These are phyloP conservation scores for Napeogenes sylphis DNA, from an alignment of 2,888 invertebrate species.

Conservation along the genomic window DNA sequence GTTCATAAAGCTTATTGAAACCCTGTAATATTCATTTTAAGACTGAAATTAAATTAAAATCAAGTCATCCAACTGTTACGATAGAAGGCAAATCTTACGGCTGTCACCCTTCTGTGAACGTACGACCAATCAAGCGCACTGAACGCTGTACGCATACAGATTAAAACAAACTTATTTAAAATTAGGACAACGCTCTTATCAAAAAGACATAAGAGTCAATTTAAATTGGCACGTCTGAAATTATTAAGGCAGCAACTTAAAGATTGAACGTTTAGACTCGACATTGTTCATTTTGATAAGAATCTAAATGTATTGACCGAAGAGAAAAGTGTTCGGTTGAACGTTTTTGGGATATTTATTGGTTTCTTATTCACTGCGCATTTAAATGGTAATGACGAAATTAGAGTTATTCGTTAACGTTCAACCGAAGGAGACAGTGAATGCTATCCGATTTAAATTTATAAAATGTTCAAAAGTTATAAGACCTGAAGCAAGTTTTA, in stretches of 20 bases:
- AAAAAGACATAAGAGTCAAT: constrained; percentile 31
- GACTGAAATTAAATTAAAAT: constrained; percentile 53
- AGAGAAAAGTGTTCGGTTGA: constrained; percentile 30
- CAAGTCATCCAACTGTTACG: constrained; percentile 57
- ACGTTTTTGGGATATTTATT: constrained; percentile 30
- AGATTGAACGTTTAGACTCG: constrained; percentile 34
- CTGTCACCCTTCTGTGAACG: constrained; percentile 49
- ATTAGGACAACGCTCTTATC: constrained; percentile 27
- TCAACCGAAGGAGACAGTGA: constrained; percentile 8
- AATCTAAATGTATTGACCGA: constrained; percentile 35
- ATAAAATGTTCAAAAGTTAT: constrained; percentile 10
- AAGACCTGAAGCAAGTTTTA: constrained; percentile 22
- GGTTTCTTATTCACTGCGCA: constrained; percentile 26
- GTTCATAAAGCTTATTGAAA: constrained; percentile 30
- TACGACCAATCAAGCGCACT: constrained; percentile 62
- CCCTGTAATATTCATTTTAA: constrained; percentile 28
- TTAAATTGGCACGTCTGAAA: constrained; percentile 24
- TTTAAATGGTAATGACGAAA: constrained; percentile 29
- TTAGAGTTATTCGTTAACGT: constrained; percentile 22
- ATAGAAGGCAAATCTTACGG: constrained; percentile 62
- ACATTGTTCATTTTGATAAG: constrained; percentile 37
- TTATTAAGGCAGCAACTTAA: constrained; percentile 26
- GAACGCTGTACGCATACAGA: constrained; percentile 62
- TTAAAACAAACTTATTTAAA: constrained; percentile 33
- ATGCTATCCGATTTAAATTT: constrained; percentile 7